These are phyloP conservation scores for Porites lobata DNA, from an alignment of 92 coral and sea anemone species.

Conservation along the genomic window DNA sequence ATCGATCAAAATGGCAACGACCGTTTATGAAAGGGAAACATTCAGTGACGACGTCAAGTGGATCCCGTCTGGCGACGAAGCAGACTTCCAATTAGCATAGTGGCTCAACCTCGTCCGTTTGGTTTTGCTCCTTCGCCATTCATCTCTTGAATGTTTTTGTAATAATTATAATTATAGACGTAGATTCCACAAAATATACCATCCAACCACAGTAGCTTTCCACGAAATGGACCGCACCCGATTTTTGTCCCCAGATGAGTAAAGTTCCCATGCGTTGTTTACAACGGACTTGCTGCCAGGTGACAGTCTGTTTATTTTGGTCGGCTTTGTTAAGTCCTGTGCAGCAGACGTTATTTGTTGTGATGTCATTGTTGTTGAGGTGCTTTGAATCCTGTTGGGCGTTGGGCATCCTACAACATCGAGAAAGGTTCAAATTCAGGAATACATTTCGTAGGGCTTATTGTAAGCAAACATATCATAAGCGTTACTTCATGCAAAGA, in stretches of 20 bases:
- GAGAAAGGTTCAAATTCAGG: neutral
- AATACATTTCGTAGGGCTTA: too few species aligned
- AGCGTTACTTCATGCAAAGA: too few species aligned
- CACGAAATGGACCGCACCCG: neutral
- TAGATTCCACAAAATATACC: neutral
- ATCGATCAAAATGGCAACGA: too few species aligned
- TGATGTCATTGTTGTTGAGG: neutral
- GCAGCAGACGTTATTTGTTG: neutral
- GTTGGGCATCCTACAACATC: slow-evolving; percentile 16
- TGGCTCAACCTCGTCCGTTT: too few species aligned
- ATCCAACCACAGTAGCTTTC: neutral
- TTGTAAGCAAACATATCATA: too few species aligned
- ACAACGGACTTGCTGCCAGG: neutral
- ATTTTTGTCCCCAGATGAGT: slow-evolving; percentile 2
- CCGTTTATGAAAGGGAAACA: too few species aligned
- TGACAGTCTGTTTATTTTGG: neutral
- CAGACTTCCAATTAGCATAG: neutral
- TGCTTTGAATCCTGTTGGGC: neutral
- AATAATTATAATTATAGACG: neutral
- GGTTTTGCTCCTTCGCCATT: neutral
- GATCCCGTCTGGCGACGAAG: neutral
- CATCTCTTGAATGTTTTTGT: neutral
- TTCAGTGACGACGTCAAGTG: too few species aligned
- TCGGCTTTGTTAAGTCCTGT: neutral
- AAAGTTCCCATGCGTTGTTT: neutral